These are phyloP conservation scores for Sturnus vulgaris DNA, from an alignment of 2,113 vertebrate genomes.

Conservation along the genomic window DNA sequence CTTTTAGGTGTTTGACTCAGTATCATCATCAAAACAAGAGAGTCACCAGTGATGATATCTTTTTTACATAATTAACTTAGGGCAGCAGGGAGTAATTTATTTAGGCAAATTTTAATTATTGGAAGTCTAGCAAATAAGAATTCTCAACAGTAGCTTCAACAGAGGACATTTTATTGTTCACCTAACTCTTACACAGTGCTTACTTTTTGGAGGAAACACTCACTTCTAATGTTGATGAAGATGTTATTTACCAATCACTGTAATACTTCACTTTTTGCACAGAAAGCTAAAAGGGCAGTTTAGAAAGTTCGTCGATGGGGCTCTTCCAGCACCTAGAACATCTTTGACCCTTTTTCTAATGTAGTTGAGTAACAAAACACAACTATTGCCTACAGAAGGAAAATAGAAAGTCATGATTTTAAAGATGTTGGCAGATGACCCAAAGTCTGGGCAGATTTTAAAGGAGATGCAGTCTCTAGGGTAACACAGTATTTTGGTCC, in stretches of 20 bases:
- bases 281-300: not conserved
- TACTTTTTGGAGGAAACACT: not conserved
- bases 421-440: not conserved
- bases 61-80: conserved; percentile 51
- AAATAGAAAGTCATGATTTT: not conserved
- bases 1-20: conserved; percentile 57
- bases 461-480: not conserved
- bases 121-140: conserved; percentile 21
- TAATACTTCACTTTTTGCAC: not conserved
- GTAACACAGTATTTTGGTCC: not conserved
- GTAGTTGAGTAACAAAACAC: not conserved
- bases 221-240: not conserved
- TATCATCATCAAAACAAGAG: conserved; percentile 39
- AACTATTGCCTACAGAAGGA: not conserved
- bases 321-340: not conserved
- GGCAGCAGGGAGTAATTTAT: conserved; percentile 34
- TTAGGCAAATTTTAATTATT: conserved; percentile 55
- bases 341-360: conserved; percentile 2
- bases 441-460: not conserved
- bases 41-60: conserved; percentile 4
- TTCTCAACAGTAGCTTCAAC: not conserved
- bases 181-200: not conserved
- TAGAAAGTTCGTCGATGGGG: not conserved
- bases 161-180: not conserved
- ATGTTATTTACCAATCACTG: not conserved